A percentile compares a stretch with the other conserved stretches of the same genome.
Conservation (phyloP, 1,140 invertebrate species). For the Paraescarpia echinospica region DNA sequence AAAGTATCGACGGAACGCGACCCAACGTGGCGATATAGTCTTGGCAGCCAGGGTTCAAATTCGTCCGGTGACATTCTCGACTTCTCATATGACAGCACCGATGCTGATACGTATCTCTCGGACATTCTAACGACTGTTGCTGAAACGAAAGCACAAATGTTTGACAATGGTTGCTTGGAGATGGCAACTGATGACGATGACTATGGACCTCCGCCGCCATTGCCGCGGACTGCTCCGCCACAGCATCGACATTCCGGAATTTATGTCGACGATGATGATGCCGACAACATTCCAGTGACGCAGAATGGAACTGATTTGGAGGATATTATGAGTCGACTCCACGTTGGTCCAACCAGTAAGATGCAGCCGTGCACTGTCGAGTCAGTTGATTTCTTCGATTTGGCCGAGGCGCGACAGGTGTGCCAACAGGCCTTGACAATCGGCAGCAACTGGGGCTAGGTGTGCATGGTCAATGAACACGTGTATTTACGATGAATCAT, state of each 20-base stretch:
- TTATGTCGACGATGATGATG: neutral
- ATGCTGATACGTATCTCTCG: slow-evolving; percentile 34
- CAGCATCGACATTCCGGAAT: neutral
- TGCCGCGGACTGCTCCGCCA: neutral
- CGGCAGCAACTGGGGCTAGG: neutral
- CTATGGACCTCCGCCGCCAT: slow-evolving; percentile 9
- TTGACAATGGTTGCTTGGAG: neutral
- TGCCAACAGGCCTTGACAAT: neutral
- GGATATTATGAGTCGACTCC: neutral
- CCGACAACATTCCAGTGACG: neutral
- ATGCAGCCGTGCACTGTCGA: neutral
- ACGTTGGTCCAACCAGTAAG: neutral
- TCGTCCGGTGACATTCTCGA: slow-evolving; percentile 55
- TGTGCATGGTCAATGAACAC: neutral
- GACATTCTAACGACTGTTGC: neutral
- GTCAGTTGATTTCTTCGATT: neutral
- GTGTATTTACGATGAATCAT: neutral
- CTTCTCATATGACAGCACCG: slow-evolving; percentile 53
- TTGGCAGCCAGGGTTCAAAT: slow-evolving; percentile 51
- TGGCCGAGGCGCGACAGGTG: neutral
- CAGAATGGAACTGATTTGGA: neutral
- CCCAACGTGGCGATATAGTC: slow-evolving; percentile 47
- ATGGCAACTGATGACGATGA: slow-evolving; percentile 3
- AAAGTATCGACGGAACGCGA: slow-evolving; percentile 48
- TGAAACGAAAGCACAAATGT: neutral